A percentile compares a stretch with the other conserved stretches of the same genome.
phyloP scores from a whole-genome alignment of 2,888 invertebrate species.

The Cenopis cana region DNA sequence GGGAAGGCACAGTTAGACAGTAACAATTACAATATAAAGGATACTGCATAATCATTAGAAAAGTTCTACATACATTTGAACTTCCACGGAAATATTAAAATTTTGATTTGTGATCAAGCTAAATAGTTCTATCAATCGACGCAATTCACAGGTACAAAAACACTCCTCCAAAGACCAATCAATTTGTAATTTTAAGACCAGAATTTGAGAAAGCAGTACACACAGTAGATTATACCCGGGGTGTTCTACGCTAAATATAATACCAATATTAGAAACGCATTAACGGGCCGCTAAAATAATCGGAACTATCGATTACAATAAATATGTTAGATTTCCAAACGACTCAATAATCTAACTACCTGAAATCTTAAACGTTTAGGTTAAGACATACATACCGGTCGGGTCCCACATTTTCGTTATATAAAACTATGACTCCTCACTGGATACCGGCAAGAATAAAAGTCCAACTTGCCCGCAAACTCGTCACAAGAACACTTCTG shows the following conservation, averaged over 20 bases:
- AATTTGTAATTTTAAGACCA: slow-evolving; percentile 59
- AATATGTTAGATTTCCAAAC: slow-evolving; percentile 45
- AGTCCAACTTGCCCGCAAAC: slow-evolving; percentile 45
- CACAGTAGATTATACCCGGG: slow-evolving; percentile 29
- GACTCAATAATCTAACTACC: slow-evolving; percentile 36
- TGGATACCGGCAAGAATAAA: slow-evolving; percentile 66
- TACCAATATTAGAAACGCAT: slow-evolving; percentile 13
- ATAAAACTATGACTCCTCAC: slow-evolving; percentile 58
- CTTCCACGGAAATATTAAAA: slow-evolving; percentile 20
- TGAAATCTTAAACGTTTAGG: slow-evolving; percentile 49
- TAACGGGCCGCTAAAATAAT: slow-evolving; percentile 31
- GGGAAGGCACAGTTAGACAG: slow-evolving; percentile 28
- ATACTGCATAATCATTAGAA: slow-evolving; percentile 7
- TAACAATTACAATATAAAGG: slow-evolving; percentile 12
- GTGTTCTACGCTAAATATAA: slow-evolving; percentile 13
- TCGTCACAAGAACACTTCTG: slow-evolving; percentile 6
- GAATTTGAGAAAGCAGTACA: slow-evolving; percentile 64
- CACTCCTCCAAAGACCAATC: slow-evolving; percentile 68
- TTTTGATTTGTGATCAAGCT: no score
- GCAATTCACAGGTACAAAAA: slow-evolving; percentile 79
- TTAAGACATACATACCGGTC: slow-evolving; percentile 64
- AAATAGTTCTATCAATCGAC: slow-evolving; percentile 66
- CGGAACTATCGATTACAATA: slow-evolving; percentile 41
- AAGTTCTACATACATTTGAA: slow-evolving; percentile 21
- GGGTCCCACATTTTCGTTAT: slow-evolving; percentile 69